Evolutionary conservation across 2,888 invertebrate genomes (phyloP).

Genomic region (Drosophila cyrtoloma): DNA sequence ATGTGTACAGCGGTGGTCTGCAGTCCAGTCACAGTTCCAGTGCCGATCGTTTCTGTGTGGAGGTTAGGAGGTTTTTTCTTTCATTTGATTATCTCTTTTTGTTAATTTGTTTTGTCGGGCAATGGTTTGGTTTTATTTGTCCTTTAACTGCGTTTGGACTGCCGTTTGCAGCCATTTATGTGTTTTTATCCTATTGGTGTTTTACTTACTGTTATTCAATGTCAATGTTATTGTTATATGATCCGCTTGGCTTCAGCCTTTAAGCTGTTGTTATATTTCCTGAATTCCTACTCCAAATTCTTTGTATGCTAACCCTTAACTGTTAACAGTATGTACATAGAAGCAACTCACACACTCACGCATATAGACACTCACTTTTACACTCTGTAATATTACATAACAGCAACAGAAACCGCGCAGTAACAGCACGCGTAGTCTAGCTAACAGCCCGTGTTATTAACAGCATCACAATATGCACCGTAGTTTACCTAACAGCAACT

Average conservation of each 20-base stretch:
- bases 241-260: constrained; percentile 12
- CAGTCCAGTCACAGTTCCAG: constrained; percentile 76
- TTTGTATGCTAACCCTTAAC: constrained; percentile 25
- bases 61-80: constrained; percentile 84
- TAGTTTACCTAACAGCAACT: constrained; percentile 37
- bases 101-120: constrained; percentile 34
- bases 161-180: constrained; percentile 22
- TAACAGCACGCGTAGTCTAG: constrained; percentile 20
- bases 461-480: constrained; percentile 4
- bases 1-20: constrained; percentile 54
- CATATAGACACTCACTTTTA: neutral
- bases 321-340: constrained; percentile 19
- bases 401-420: constrained; percentile 19
- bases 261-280: constrained; percentile 4
- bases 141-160: constrained; percentile 25
- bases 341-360: constrained; percentile 5
- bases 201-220: constrained; percentile 36
- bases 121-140: constrained; percentile 55
- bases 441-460: constrained; percentile 19
- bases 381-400: constrained; percentile 14
- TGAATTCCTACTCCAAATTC: constrained; percentile 7
- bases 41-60: constrained; percentile 85
- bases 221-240: constrained; percentile 18
- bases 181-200: constrained; percentile 26
- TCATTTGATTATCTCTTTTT: constrained; percentile 54